Conservation (phyloP, 2,797 vertebrate species). For the Oryzias sinensis region DNA sequence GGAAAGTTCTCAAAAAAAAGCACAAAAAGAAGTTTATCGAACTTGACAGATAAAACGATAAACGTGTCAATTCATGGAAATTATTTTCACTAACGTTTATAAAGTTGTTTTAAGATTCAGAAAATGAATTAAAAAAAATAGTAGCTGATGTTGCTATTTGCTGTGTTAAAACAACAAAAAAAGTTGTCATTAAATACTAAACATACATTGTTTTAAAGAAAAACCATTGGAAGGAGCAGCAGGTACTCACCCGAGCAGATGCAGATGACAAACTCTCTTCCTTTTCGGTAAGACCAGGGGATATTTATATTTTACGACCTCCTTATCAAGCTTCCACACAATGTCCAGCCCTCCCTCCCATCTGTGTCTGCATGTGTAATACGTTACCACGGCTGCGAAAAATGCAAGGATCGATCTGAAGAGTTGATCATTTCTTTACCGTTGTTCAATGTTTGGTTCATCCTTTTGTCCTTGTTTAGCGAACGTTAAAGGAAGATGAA, state of each 20-base stretch:
- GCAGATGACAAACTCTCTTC: conserved; percentile 4
- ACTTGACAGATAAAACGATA: no score
- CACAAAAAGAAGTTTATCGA: no score
- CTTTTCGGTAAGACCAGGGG: background rate
- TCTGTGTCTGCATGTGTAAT: background rate
- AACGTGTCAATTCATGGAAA: no score
- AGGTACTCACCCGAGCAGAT: conserved; percentile 38
- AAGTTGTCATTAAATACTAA: background rate
- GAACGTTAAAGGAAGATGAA: no score
- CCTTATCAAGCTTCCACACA: conserved; percentile 26
- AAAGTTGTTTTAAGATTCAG: no score
- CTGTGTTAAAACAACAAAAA: background rate
- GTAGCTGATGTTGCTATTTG: background rate
- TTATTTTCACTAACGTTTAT: no score
- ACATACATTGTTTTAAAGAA: background rate
- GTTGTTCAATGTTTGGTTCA: no score
- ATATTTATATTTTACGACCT: conserved; percentile 39
- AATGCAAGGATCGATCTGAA: no score
- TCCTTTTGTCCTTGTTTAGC: no score
- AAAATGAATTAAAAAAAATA: no score
- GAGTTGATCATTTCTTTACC: no score
- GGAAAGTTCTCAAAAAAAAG: no score
- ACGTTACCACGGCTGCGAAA: background rate
- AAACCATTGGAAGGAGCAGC: background rate
- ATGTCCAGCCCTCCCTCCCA: conserved; percentile 46